Conservation (phyloP, 2,113 vertebrate genomes). For the Aphyosemion australe region DNA sequence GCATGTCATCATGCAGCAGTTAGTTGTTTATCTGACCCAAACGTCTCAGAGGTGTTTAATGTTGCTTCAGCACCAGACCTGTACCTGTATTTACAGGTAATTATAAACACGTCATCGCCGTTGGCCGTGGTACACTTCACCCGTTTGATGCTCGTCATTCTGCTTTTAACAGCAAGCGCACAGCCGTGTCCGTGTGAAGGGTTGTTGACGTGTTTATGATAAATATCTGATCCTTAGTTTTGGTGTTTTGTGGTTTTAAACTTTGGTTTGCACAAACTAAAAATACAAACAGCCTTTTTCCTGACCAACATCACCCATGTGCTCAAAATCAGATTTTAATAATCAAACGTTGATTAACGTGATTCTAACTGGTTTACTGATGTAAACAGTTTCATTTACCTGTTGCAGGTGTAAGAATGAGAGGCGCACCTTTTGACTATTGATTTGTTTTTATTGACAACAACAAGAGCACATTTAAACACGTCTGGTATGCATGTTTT, state of each 20-base stretch:
- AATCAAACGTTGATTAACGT: too few relatives aligned
- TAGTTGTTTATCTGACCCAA: not conserved
- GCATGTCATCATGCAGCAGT: not conserved
- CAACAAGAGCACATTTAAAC: constrained; percentile 56
- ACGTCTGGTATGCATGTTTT: constrained; percentile 50
- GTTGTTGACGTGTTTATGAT: too few relatives aligned
- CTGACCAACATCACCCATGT: too few relatives aligned
- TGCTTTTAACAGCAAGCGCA: not conserved
- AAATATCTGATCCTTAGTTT: too few relatives aligned
- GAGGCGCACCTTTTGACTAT: constrained; percentile 12
- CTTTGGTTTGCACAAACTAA: too few relatives aligned
- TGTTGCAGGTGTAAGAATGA: not conserved
- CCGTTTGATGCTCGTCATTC: rapidly evolving
- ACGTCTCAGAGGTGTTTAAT: not conserved
- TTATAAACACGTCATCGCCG: not conserved
- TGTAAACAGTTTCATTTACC: not conserved
- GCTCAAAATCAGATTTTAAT: too few relatives aligned
- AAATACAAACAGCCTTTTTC: too few relatives aligned
- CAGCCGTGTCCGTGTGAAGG: too few relatives aligned
- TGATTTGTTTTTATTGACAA: constrained; percentile 68
- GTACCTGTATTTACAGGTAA: not conserved
- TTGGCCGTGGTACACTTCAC: not conserved
- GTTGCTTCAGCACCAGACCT: not conserved
- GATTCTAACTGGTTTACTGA: too few relatives aligned
- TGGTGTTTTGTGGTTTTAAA: too few relatives aligned